phyloP scores from a whole-genome alignment of 64 coral and sea anemone genomes.

The Stichodactyla mertensii region DNA sequence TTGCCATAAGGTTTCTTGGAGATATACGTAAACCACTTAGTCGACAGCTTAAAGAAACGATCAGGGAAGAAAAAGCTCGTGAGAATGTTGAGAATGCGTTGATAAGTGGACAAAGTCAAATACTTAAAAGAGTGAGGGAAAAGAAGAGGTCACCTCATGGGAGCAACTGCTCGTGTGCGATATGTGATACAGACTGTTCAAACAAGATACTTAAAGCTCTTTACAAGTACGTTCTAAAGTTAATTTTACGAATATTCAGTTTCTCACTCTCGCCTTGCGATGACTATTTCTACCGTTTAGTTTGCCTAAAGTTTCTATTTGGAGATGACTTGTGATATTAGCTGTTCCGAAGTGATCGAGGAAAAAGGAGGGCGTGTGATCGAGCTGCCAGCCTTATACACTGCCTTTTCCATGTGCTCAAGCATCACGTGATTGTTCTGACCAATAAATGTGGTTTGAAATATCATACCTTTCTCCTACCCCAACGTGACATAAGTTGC shows the following conservation, averaged over 20 bases:
- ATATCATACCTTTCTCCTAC: no score
- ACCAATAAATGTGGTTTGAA: no score
- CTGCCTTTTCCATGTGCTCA: no score
- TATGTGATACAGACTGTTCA: slow-evolving; percentile 17
- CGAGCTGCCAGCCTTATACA: no score
- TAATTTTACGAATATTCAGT: not conserved
- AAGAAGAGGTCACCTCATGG: not conserved
- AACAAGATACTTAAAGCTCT: slow-evolving; percentile 24
- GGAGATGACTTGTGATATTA: no score
- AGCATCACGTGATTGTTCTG: no score
- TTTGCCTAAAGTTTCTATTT: no score
- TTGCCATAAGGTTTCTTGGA: slow-evolving; percentile 31
- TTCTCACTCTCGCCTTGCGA: no score
- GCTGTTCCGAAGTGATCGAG: no score
- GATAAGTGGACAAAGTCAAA: not conserved
- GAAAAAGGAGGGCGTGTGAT: no score
- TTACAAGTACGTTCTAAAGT: slow-evolving; percentile 2
- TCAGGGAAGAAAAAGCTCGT: not conserved
- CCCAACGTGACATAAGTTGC: no score
- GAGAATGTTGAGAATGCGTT: slow-evolving; percentile 2
- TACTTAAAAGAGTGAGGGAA: not conserved
- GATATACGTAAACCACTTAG: slow-evolving; percentile 8
- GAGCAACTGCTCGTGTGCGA: slow-evolving; percentile 17
- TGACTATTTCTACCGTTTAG: no score
- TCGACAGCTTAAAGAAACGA: not conserved